Evolutionary conservation across 1,140 invertebrate genomes (phyloP), one percentile per base, ranked within the genome.

Genomic region (Myzus persicae): DNA sequence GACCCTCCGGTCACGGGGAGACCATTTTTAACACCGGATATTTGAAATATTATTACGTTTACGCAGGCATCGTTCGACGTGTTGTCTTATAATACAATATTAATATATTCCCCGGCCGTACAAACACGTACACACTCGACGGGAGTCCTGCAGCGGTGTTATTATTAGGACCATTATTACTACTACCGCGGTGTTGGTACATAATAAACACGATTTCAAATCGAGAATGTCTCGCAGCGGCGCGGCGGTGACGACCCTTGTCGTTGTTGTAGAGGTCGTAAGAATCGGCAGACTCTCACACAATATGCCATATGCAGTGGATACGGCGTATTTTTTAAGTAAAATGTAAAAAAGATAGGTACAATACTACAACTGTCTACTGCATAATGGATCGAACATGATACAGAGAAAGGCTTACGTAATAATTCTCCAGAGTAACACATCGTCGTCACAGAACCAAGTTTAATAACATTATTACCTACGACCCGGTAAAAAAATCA

Each of bases 81-180:
- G 38, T 85, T 26, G 81, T 84, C 36, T 84, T 14, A 84, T 84
- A 84, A 42, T 26, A 38, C 22, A 22, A 38, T 22, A 26, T 88
- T n/a, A 51, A 51, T 51, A 51, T 51, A 51, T 51, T 51, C 22
- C 48, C 48, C 48, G 5, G 48, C 22, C 20, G 48, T 51, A 48
- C 46, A 46, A 11, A 46, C 24, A 51, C 46, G 20, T 18, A 51
- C 20, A 24, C 44, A 36, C 88, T 90, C 88, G 31, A 59, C 48
- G 51, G 36, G 88, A 89, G 36, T 90, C 88, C 18, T 26, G 26
- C n/a, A 67, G 14, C 31, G n/a, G 1, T 42, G 48, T 90, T 90
- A 90, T 90, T 90, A 90, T 59, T 90, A 90, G 38, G 38, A 90
- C n/a, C 24, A 40, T 59, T 40, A 40, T 40, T 87, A 87, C 31